Percentiles rank a stretch among this genome's conserved stretches.
Evolutionary conservation across 1,140 invertebrate species (phyloP).

Genomic region (Centruroides sculpturatus): DNA sequence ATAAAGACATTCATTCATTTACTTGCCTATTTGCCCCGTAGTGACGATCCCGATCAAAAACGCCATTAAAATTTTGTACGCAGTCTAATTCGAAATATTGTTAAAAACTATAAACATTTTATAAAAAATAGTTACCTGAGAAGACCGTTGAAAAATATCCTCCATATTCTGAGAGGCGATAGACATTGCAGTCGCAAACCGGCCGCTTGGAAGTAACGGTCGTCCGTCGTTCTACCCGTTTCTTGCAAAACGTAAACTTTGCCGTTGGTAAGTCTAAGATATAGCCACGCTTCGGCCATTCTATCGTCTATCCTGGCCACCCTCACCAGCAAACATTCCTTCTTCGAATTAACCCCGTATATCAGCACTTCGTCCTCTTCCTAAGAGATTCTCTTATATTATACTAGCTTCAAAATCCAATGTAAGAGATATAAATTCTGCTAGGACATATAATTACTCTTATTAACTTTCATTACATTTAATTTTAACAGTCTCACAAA

Average conservation of each 20-base stretch:
- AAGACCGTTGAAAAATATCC: neutral
- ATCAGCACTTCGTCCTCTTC: slow-evolving; percentile 1
- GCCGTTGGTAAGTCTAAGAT: slow-evolving; percentile 2
- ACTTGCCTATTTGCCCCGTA: too few species aligned
- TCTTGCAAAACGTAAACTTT: neutral
- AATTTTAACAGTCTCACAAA: too few species aligned
- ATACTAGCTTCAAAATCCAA: too few species aligned
- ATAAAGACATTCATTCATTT: too few species aligned
- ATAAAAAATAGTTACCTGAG: neutral
- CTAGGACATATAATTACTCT: too few species aligned
- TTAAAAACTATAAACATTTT: too few species aligned
- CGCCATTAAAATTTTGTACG: too few species aligned
- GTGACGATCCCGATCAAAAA: too few species aligned
- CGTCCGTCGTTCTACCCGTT: neutral
- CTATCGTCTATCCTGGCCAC: neutral
- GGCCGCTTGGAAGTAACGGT: neutral
- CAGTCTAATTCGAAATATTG: too few species aligned
- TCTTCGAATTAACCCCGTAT: slow-evolving; percentile 8
- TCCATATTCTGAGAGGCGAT: neutral
- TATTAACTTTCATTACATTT: too few species aligned
- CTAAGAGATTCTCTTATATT: neutral
- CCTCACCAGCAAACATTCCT: slow-evolving; percentile 1
- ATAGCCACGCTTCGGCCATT: slow-evolving; percentile 1
- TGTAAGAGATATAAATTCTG: too few species aligned
- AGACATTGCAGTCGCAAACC: neutral